phyloP scores from a whole-genome alignment of 2,888 invertebrate species.

The Drosophila peninsularis region DNA sequence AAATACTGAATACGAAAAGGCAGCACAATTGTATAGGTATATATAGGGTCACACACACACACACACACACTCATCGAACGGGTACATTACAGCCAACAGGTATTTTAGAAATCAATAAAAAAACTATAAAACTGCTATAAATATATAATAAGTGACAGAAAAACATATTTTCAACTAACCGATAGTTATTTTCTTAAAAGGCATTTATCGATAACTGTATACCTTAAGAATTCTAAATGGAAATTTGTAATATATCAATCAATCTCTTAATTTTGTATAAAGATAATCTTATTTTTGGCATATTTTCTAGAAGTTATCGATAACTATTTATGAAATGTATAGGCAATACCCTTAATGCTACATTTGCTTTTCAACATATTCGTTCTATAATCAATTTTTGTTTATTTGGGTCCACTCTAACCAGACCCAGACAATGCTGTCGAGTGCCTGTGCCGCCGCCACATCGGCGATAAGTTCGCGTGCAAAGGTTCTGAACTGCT shows the following conservation, averaged over 20 bases:
- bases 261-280: no score
- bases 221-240: no score
- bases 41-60: constrained; percentile 34
- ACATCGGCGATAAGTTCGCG: constrained; percentile 74
- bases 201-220: no score
- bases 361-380: neutral
- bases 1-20: constrained; percentile 20
- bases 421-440: constrained; percentile 47
- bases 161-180: no score
- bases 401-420: constrained; percentile 60
- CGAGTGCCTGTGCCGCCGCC: constrained; percentile 15
- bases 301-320: neutral
- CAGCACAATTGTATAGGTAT: constrained; percentile 9
- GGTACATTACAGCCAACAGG: constrained; percentile 3
- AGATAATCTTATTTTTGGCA: no score
- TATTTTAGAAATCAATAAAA: neutral
- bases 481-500: constrained; percentile 79
- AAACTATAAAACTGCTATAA: neutral
- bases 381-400: constrained; percentile 1
- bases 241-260: no score
- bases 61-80: no score
- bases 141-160: no score
- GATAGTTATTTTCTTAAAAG: no score
- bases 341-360: neutral
- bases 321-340: neutral